Evolutionary conservation across 2,888 invertebrate species (phyloP), one percentile per base, ranked within the genome.

Genomic region (Masnerella sp.): DNA sequence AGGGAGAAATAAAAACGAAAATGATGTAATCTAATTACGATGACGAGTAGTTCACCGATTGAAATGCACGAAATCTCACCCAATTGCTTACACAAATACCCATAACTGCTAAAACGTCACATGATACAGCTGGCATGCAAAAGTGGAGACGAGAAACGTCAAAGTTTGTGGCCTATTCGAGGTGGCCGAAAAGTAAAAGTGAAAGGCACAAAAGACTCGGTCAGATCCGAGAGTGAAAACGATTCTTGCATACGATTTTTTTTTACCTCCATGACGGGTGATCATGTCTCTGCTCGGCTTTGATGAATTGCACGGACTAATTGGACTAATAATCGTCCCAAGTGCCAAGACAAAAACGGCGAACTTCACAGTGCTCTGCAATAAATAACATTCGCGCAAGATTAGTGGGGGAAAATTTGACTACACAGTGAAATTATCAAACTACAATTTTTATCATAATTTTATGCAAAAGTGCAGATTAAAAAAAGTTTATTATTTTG

Each of bases 191-290:
- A 40, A 32, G 9, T 20, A 34, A 34, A 30, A 43, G 40, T 36
- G 38, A 61, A 52, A 18, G 47, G 8, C 9, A 14, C 5, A 34
- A 38, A 7, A 1, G 38, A 17, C 38, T 15, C 18, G 18, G 38
- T 38, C 8, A 38, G 9, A 38, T 17, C 12, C 28, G 28, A 28
- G 5, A 45, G 14, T 9, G 7, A 22, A 2, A 14, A 12, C 8
- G 2, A 32, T 9, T 11, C 34, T 45, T 22, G 30, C 45, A 5
- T 22, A 56, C 34, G 45, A n/a, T n/a, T n/a, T 28, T 49, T 43
- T 43, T 42, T 62, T 80, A 84, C 83, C 83, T 83, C 83, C 83
- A 84, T 85, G 74, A 76, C 80, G 77, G 74, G 79, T 74, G 80
- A 74, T 82, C 84, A 84, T 84, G 78, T 81, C 82, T 81, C 78